Evolutionary conservation across 2,888 invertebrate species (phyloP).

Genomic region (Alloscopus bannaensis): DNA sequence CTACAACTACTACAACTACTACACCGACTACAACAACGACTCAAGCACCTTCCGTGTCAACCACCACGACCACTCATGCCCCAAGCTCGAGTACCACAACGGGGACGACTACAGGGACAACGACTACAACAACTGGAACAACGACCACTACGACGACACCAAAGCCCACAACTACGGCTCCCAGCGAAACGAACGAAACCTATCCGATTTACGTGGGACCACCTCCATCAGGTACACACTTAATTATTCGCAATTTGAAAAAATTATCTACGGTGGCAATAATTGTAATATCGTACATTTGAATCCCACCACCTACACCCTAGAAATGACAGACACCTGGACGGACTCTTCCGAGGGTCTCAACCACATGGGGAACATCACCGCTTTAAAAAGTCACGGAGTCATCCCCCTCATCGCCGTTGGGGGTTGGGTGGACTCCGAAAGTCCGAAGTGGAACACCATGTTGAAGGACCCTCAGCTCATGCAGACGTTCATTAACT

Average conservation of each 20-base stretch:
- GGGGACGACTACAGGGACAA: background rate
- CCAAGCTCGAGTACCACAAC: background rate
- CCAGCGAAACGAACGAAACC: background rate
- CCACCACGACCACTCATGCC: conserved; percentile 11
- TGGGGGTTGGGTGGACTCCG: conserved; percentile 97
- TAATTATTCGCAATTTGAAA: background rate
- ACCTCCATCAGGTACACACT: conserved; percentile 30
- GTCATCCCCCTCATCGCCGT: conserved; percentile 90
- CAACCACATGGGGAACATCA: conserved; percentile 91
- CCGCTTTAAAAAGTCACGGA: conserved; percentile 82
- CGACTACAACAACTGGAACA: background rate
- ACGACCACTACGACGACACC: conserved; percentile 23
- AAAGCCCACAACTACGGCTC: conserved; percentile 3
- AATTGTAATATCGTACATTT: no score
- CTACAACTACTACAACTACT: background rate
- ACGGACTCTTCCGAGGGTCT: conserved; percentile 86
- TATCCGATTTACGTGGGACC: conserved; percentile 40
- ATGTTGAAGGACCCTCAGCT: conserved; percentile 85
- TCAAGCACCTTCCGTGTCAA: background rate
- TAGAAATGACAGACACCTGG: conserved; percentile 92
- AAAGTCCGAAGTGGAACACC: conserved; percentile 90
- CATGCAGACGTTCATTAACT: conserved; percentile 84
- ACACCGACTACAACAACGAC: conserved; percentile 1
- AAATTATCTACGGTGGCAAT: background rate
- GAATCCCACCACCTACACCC: conserved; percentile 83